These are phyloP conservation scores for Gibbula magus DNA, from an alignment of 2,888 invertebrate species.

Conservation along the genomic window DNA sequence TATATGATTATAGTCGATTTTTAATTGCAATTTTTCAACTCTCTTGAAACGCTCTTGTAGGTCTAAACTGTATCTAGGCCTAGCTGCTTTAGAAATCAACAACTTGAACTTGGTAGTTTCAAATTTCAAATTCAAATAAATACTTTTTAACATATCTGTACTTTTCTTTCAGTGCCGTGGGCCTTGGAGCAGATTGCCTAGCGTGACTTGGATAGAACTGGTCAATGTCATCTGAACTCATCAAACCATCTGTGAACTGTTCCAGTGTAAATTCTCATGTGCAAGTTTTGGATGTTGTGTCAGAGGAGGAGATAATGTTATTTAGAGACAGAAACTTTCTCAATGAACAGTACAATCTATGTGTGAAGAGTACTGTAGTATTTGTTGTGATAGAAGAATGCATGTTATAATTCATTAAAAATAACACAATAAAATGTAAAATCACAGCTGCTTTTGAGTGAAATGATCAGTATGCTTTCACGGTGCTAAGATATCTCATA, in stretches of 20 bases:
- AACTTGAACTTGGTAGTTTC: too few species aligned
- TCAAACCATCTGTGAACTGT: not conserved
- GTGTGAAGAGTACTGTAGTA: not conserved
- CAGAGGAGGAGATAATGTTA: not conserved
- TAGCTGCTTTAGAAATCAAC: too few species aligned
- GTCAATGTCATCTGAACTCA: not conserved
- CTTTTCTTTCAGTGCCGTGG: constrained; percentile 38
- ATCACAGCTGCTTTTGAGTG: too few species aligned
- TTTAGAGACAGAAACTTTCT: not conserved
- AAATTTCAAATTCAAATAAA: not conserved
- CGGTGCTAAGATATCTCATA: too few species aligned
- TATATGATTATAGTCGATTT: too few species aligned
- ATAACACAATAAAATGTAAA: too few species aligned
- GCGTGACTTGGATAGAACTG: not conserved
- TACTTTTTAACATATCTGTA: not conserved
- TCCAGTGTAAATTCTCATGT: not conserved
- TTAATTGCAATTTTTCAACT: too few species aligned
- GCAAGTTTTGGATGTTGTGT: not conserved
- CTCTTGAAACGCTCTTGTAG: too few species aligned
- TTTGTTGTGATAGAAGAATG: not conserved
- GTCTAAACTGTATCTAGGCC: too few species aligned
- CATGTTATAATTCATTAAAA: too few species aligned
- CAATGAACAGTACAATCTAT: not conserved
- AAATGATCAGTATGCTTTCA: too few species aligned
- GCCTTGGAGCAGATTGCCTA: constrained; percentile 28